Percentiles rank a stretch among this genome's conserved stretches.
Conservation (phyloP, 2,888 invertebrate genomes). For the Ligdia adustata region DNA sequence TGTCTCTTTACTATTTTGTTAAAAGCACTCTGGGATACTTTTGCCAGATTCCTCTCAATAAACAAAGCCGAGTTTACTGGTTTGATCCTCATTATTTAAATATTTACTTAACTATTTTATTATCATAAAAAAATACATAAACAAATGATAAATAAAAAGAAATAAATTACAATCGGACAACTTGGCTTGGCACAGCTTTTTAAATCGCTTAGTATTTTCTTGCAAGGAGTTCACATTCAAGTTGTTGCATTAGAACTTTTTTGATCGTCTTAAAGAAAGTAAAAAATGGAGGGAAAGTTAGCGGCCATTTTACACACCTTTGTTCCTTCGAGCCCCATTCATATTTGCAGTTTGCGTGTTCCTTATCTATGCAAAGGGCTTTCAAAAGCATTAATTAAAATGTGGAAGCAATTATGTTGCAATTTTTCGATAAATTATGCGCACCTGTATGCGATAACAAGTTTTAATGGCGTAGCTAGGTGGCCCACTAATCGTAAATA, state of each 20-base stretch:
- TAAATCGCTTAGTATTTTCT: too few relatives aligned
- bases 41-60: not conserved
- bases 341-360: slow-evolving; percentile 18
- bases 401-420: slow-evolving; percentile 25
- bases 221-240: too few relatives aligned
- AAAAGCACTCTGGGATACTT: not conserved
- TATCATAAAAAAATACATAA: too few relatives aligned
- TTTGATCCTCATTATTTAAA: too few relatives aligned
- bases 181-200: too few relatives aligned
- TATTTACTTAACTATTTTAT: too few relatives aligned
- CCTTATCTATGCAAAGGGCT: slow-evolving; percentile 21
- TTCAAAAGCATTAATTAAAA: slow-evolving; percentile 17
- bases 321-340: not conserved
- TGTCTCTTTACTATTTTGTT: not conserved
- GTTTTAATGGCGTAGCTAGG: slow-evolving; percentile 11
- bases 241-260: too few relatives aligned
- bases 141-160: too few relatives aligned
- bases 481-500: slow-evolving; percentile 2
- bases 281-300: not conserved
- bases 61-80: not conserved
- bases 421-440: slow-evolving; percentile 24
- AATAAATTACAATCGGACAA: not conserved
- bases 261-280: too few relatives aligned
- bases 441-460: slow-evolving; percentile 12
- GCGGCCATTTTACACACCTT: slow-evolving; percentile 12